phyloP scores from a whole-genome alignment of 2,888 invertebrate species.

The Stenchaetothrips biformis region DNA sequence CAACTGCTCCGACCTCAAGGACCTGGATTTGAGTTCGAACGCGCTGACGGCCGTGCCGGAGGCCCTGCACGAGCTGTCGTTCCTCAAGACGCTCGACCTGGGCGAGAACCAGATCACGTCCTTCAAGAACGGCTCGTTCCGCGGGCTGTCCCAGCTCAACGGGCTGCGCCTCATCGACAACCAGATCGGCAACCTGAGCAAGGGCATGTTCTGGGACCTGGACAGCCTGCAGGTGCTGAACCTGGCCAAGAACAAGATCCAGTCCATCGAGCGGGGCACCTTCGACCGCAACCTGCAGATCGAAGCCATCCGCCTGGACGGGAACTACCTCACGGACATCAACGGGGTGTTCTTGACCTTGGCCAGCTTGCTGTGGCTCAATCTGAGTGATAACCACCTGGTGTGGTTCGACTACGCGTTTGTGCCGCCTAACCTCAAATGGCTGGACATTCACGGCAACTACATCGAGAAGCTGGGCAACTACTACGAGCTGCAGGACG shows the following conservation, averaged over 20 bases:
- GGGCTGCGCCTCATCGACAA: slow-evolving; percentile 86
- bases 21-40: slow-evolving; percentile 83
- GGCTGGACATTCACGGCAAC: slow-evolving; percentile 87
- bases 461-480: slow-evolving; percentile 82
- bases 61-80: slow-evolving; percentile 72
- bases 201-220: slow-evolving; percentile 81
- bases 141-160: slow-evolving; percentile 78
- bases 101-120: slow-evolving; percentile 85
- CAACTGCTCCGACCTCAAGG: slow-evolving; percentile 83
- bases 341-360: slow-evolving; percentile 84
- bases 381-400: slow-evolving; percentile 84
- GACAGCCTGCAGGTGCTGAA: slow-evolving; percentile 80
- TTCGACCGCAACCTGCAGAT: slow-evolving; percentile 76
- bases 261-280: slow-evolving; percentile 75
- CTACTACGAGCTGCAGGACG: slow-evolving; percentile 79
- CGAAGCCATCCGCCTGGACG: slow-evolving; percentile 81
- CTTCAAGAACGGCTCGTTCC: slow-evolving; percentile 79
- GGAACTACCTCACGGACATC: slow-evolving; percentile 81
- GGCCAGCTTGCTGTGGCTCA: slow-evolving; percentile 78
- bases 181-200: slow-evolving; percentile 76
- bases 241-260: slow-evolving; percentile 61
- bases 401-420: slow-evolving; percentile 92
- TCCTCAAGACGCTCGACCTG: slow-evolving; percentile 82
- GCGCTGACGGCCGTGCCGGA: slow-evolving; percentile 75
- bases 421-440: slow-evolving; percentile 81